Evolutionary conservation across 1,140 invertebrate species (phyloP).

Genomic region (Trichomalopsis sarcophagae): DNA sequence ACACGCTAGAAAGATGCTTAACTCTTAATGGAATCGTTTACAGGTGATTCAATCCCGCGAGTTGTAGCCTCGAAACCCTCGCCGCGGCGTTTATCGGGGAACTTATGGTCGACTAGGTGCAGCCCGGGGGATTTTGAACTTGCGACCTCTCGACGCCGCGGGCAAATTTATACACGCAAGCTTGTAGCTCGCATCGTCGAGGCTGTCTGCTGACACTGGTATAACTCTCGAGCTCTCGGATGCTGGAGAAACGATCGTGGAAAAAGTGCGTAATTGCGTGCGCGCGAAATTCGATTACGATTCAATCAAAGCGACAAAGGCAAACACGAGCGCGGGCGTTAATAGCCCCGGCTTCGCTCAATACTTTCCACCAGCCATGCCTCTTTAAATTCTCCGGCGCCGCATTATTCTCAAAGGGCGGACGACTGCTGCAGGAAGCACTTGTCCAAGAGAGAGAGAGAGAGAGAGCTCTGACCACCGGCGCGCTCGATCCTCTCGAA

Average conservation of each 20-base stretch:
- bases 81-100: neutral
- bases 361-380: neutral
- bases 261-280: neutral
- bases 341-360: neutral
- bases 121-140: neutral
- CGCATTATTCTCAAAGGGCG: constrained; percentile 25
- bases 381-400: constrained; percentile 19
- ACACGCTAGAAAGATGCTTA: neutral
- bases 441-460: neutral
- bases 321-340: neutral
- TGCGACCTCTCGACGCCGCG: neutral
- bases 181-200: too few species aligned
- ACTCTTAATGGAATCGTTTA: neutral
- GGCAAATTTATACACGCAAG: neutral
- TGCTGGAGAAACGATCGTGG: too few species aligned
- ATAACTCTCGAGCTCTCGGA: neutral
- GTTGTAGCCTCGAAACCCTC: neutral
- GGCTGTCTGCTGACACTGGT: too few species aligned
- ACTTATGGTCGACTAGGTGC: neutral
- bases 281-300: neutral
- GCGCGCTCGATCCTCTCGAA: neutral
- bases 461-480: neutral
- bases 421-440: neutral
- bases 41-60: neutral
- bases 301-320: neutral